Evolutionary conservation across 2,113 vertebrate genomes (phyloP).

Genomic region (Dicaeum eximium): DNA sequence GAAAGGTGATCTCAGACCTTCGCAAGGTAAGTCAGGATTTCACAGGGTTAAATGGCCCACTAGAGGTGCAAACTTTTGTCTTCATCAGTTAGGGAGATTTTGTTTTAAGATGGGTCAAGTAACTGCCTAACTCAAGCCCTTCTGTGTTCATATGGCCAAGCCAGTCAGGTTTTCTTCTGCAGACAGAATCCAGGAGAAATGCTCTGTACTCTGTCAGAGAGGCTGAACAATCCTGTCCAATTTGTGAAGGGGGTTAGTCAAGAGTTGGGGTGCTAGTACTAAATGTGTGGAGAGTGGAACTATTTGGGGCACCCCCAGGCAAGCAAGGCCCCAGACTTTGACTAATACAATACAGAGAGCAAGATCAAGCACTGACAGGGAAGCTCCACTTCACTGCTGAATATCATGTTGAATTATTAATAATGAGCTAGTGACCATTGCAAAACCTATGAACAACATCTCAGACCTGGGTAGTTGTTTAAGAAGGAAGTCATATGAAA

Average conservation of each 20-base stretch:
- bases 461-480: neutral
- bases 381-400: neutral
- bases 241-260: neutral
- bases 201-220: neutral
- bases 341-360: neutral
- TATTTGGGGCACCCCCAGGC: neutral
- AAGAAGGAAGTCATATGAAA: neutral
- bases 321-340: neutral
- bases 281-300: neutral
- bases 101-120: neutral
- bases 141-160: neutral
- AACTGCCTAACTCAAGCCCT: neutral
- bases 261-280: neutral
- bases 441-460: neutral
- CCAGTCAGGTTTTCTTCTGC: neutral
- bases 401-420: neutral
- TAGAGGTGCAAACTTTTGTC: neutral
- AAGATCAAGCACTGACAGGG: neutral
- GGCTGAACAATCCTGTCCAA: neutral
- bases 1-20: neutral
- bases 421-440: neutral
- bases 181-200: neutral
- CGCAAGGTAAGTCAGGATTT: neutral
- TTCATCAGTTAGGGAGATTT: neutral
- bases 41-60: neutral